These are phyloP conservation scores for Eleutherodactylus coqui DNA, from an alignment of 2,797 vertebrate species.

Conservation along the genomic window DNA sequence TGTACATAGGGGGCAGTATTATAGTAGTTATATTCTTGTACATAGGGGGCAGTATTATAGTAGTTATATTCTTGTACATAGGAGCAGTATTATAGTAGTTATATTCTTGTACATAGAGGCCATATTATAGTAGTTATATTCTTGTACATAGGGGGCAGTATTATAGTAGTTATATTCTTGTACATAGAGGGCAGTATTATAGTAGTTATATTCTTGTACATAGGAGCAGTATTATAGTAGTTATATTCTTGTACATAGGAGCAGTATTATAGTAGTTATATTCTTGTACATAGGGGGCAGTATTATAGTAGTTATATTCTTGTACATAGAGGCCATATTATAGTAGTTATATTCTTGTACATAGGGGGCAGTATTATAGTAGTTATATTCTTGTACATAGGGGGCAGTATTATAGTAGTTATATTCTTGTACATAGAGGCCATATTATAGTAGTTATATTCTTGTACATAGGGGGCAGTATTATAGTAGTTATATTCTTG, in stretches of 20 bases:
- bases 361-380: slow-evolving; percentile 7
- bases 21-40: background rate
- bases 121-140: slow-evolving; percentile 15
- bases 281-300: background rate
- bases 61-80: background rate
- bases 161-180: slow-evolving; percentile 13
- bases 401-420: slow-evolving; percentile 3
- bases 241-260: background rate
- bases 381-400: slow-evolving; percentile 6
- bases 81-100: background rate
- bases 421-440: slow-evolving; percentile 3
- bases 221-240: background rate
- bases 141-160: background rate
- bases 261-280: slow-evolving; percentile 8
- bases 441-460: slow-evolving; percentile 9
- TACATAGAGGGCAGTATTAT: background rate
- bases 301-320: background rate
- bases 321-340: background rate
- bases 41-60: background rate
- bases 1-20: background rate
- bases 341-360: background rate
- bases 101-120: background rate
- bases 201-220: slow-evolving; percentile 1
- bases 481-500: slow-evolving; percentile 11
- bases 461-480: background rate